Evolutionary conservation across 2,888 invertebrate genomes (phyloP).

Genomic region (Diploptera punctata): DNA sequence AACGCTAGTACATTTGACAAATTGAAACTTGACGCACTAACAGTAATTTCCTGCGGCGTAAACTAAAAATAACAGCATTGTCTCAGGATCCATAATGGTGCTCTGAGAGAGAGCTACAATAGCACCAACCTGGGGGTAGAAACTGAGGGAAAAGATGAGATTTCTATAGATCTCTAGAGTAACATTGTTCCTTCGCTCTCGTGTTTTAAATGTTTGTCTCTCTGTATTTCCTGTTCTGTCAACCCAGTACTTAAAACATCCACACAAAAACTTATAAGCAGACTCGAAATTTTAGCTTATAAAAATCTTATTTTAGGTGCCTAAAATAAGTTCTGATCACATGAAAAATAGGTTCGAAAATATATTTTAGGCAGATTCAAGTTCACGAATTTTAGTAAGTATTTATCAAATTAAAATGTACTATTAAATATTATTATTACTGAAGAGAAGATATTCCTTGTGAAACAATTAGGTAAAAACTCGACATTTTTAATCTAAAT

Average conservation of each 20-base stretch:
- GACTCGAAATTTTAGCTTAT: no score
- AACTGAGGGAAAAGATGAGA: not conserved
- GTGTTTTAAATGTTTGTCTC: not conserved
- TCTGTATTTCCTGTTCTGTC: not conserved
- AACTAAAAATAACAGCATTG: constrained; percentile 29
- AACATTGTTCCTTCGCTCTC: not conserved
- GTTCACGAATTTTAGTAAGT: no score
- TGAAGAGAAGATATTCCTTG: no score
- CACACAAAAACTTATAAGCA: not conserved
- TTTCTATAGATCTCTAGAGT: not conserved
- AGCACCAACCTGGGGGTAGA: not conserved
- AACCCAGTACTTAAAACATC: not conserved
- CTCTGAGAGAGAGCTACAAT: not conserved
- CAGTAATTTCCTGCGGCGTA: constrained; percentile 31
- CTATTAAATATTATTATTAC: no score
- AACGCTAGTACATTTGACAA: constrained; percentile 28
- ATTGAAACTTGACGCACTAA: constrained; percentile 30
- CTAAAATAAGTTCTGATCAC: no score
- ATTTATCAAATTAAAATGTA: no score
- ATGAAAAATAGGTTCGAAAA: no score
- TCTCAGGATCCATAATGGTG: constrained; percentile 14
- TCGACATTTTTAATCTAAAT: no score
- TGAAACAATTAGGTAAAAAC: no score
- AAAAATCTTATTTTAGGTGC: no score
- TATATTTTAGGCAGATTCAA: no score